phyloP scores from a whole-genome alignment of 2,888 invertebrate genomes.

The Ectemnius lituratus region DNA sequence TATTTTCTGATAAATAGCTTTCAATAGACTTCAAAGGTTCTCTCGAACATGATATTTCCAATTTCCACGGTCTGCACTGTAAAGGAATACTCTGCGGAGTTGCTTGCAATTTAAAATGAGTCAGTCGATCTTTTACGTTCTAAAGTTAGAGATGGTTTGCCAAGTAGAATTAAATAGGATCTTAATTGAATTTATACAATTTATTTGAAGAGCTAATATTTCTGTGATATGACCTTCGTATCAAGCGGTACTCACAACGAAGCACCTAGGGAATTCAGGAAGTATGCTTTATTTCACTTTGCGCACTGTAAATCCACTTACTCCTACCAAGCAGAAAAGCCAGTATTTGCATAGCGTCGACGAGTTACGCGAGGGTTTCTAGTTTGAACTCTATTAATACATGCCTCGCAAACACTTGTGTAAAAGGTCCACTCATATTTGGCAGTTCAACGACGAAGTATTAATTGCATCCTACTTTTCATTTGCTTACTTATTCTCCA shows the following conservation, averaged over 20 bases:
- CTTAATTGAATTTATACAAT: too few species aligned
- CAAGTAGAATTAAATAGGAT: too few species aligned
- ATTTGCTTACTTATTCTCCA: too few species aligned
- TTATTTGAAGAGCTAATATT: neutral
- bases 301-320: neutral
- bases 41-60: too few species aligned
- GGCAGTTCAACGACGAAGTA: neutral
- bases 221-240: neutral
- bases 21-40: too few species aligned
- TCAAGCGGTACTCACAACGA: too few species aligned
- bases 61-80: too few species aligned
- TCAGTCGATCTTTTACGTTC: too few species aligned
- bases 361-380: neutral
- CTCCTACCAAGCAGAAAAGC: slow-evolving; percentile 1
- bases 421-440: neutral
- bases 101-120: too few species aligned
- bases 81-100: too few species aligned
- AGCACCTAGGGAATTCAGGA: neutral
- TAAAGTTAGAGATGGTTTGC: too few species aligned
- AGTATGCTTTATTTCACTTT: slow-evolving; percentile 6
- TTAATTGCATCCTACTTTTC: neutral
- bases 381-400: neutral
- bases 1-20: too few species aligned
- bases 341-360: neutral
- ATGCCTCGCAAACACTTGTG: neutral